Evolutionary conservation across 2,113 vertebrate genomes (phyloP).

Genomic region (Malurus cyaneus): DNA sequence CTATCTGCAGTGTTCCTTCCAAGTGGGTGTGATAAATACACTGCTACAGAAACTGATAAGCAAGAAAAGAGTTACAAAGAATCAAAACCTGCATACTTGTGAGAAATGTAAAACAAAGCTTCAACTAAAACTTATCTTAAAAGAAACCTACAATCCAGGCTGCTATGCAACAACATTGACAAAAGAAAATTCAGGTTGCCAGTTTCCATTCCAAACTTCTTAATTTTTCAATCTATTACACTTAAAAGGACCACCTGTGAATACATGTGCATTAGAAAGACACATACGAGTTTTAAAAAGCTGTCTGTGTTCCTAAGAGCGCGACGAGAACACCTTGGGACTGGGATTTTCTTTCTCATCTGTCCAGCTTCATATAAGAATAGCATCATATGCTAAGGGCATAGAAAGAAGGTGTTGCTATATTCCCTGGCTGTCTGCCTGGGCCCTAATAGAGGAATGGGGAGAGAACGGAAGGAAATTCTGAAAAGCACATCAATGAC

Average conservation of each 20-base stretch:
- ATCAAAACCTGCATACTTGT: background rate
- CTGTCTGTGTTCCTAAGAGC: background rate
- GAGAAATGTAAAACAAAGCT: background rate
- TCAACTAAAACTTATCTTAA: background rate
- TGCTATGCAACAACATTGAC: background rate
- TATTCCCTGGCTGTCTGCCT: background rate
- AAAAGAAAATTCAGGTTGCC: background rate
- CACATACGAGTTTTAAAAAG: background rate
- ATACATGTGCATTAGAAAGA: background rate
- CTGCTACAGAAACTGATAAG: background rate
- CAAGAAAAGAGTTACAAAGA: background rate
- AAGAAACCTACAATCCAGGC: background rate
- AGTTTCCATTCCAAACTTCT: background rate
- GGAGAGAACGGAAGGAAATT: background rate
- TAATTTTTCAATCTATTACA: background rate
- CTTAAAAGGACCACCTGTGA: background rate
- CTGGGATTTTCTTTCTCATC: background rate
- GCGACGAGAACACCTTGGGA: background rate
- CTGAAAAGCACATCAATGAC: background rate
- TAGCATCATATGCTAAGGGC: background rate
- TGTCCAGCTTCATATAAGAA: background rate
- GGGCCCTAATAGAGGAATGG: background rate
- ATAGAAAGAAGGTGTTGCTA: background rate
- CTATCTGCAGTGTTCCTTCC: background rate
- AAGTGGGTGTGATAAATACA: background rate